A percentile compares a stretch with the other conserved stretches of the same genome.
These are phyloP conservation scores for Aquatica leii DNA, from an alignment of 2,888 invertebrate species.

Conservation along the genomic window DNA sequence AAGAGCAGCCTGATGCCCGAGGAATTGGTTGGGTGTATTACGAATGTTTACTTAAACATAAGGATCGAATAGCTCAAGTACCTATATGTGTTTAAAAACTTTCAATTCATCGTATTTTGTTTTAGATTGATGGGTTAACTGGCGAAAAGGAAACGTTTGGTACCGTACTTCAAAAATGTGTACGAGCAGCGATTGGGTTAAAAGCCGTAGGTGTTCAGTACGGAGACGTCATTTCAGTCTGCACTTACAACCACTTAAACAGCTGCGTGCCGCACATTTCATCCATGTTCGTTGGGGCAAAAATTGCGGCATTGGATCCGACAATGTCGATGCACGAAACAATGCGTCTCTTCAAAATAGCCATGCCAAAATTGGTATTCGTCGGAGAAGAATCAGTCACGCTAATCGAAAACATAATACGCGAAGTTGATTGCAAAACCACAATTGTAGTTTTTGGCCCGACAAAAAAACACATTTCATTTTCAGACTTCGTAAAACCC, in stretches of 20 bases:
- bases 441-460: slow-evolving; percentile 41
- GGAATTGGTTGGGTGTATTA: neutral
- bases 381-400: slow-evolving; percentile 34
- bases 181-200: neutral
- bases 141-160: neutral
- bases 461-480: slow-evolving; percentile 15
- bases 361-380: slow-evolving; percentile 43
- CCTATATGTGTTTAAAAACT: neutral
- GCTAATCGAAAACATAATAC: slow-evolving; percentile 33
- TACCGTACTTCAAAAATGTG: neutral
- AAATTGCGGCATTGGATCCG: slow-evolving; percentile 38
- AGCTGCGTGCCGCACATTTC: slow-evolving; percentile 49
- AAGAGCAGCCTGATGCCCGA: neutral
- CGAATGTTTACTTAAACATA: neutral
- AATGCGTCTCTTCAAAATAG: slow-evolving; percentile 35
- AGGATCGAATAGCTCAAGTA: neutral
- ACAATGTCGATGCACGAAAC: slow-evolving; percentile 38
- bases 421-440: slow-evolving; percentile 24
- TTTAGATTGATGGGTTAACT: slow-evolving; percentile 1
- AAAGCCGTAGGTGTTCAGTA: neutral
- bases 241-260: slow-evolving; percentile 3
- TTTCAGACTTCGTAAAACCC: slow-evolving; percentile 44
- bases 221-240: neutral
- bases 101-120: neutral
- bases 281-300: slow-evolving; percentile 57